A percentile compares a stretch with the other conserved stretches of the same genome.
Evolutionary conservation across 2,797 vertebrate species (phyloP).

Genomic region (Chromis chromis): DNA sequence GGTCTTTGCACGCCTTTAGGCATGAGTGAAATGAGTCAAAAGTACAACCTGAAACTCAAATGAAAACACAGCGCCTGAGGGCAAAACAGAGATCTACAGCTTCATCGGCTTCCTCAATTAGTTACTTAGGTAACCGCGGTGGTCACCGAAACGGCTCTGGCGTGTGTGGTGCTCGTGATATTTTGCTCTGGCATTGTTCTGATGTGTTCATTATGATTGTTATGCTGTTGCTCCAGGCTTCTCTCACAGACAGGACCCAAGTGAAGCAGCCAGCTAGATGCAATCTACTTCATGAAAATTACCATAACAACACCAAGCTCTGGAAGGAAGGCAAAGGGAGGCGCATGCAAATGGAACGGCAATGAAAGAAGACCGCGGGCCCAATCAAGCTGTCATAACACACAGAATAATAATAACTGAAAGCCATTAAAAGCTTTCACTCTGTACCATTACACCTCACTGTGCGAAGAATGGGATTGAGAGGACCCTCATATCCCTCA

Average conservation of each 20-base stretch:
- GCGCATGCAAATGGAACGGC: constrained; percentile 66
- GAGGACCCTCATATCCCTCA: constrained; percentile 58
- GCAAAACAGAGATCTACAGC: constrained; percentile 25
- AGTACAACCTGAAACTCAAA: constrained; percentile 20
- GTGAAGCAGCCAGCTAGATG: constrained; percentile 69
- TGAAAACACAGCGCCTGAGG: constrained; percentile 28
- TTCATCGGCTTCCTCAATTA: constrained; percentile 55
- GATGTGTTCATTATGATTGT: constrained; percentile 75
- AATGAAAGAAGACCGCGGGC: constrained; percentile 67
- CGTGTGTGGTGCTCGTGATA: constrained; percentile 35
- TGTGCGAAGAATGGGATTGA: constrained; percentile 62
- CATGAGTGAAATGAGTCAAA: constrained; percentile 17
- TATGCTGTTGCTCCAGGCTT: constrained; percentile 62
- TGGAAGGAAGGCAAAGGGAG: constrained; percentile 53
- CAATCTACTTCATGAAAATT: constrained; percentile 78
- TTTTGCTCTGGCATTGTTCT: constrained; percentile 58
- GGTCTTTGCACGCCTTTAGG: background rate
- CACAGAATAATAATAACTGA: constrained; percentile 74
- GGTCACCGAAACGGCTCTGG: constrained; percentile 44
- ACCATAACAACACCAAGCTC: constrained; percentile 78
- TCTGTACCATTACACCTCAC: constrained; percentile 63
- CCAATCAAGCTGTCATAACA: constrained; percentile 82
- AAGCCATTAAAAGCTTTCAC: constrained; percentile 77
- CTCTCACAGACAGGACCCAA: constrained; percentile 64
- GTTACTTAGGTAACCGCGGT: constrained; percentile 48